Evolutionary conservation across 2,113 vertebrate genomes (phyloP).

Genomic region (Lophotis ruficrista): DNA sequence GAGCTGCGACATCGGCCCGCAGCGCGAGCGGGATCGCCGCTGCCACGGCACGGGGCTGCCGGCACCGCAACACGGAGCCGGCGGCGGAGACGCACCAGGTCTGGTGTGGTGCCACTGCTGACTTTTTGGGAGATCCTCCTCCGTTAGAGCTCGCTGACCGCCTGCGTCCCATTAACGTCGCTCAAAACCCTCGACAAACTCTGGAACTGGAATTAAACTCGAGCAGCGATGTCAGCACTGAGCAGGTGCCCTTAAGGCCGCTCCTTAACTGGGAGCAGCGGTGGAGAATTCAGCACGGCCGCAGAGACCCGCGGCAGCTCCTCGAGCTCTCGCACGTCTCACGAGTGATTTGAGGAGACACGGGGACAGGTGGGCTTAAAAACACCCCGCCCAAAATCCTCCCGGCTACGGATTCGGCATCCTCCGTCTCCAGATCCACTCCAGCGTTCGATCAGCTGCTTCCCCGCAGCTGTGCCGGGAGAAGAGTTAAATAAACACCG

Average conservation of each 20-base stretch:
- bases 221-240: rapidly evolving
- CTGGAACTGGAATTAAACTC: background rate
- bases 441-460: background rate
- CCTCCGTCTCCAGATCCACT: background rate
- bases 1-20: background rate
- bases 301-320: background rate
- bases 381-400: background rate
- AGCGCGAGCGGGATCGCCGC: background rate
- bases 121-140: background rate
- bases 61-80: rapidly evolving
- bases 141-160: rapidly evolving
- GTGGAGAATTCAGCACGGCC: background rate
- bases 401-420: too few species aligned
- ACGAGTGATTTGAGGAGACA: background rate
- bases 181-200: background rate
- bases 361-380: too few species aligned
- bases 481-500: background rate
- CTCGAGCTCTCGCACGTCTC: background rate
- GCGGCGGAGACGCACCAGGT: background rate
- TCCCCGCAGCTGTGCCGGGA: background rate
- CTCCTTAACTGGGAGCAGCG: background rate
- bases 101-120: background rate
- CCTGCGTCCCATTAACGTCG: rapidly evolving
- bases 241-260: background rate
- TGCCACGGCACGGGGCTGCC: background rate